Evolutionary conservation across 2,888 invertebrate genomes (phyloP), one percentile per base, ranked within the genome.

Genomic region (Polydrusus tereticollis): DNA sequence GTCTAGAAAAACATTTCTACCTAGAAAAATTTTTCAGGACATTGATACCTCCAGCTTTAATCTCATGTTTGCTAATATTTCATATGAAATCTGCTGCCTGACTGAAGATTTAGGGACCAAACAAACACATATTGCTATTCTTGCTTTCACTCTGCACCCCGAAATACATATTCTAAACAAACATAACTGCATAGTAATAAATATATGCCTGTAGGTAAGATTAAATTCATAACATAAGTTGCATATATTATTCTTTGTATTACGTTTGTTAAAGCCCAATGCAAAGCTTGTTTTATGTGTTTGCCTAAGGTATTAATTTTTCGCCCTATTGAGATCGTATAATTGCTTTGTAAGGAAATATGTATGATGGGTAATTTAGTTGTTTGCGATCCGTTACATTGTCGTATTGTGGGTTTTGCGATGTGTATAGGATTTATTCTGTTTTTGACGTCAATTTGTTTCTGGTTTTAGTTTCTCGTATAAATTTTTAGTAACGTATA

Each of bases 261-360:
- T 62, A 29, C 62, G 64, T 64, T 45, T 72, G 68, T 68, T 59
- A 68, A 75, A 75, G 75, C 74, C 72, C 77, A 74, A 74, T 76
- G 66, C 63, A 72, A 76, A 77, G 77, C 79, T 77, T 76, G 78
- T 80, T 79, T 79, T 78, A 78, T 78, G 69, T 81, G 80, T 80
- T 80, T 80, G 69, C 74, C 18, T 64, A 75, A 75, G 66, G 68
- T 75, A 74, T 79, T 79, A 79, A 70, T 63, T 72, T 72, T 68
- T 68, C 68, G 64, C 72, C 68, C 72, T 58, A 65, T 73, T 63
- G 59, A 72, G 45, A 71, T 77, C 72, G n/a, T n/a, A 73, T 78
- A 78, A 78, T 77, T 77, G 69, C 73, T 72, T 77, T 74, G 43
- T 52, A 77, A 77, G 76, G 76, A 75, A 77, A 76, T 75, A 63